Percentiles rank a stretch among this genome's conserved stretches.
Evolutionary conservation across 1,140 invertebrate species (phyloP).

Genomic region (Neomicropteryx cornuta): DNA sequence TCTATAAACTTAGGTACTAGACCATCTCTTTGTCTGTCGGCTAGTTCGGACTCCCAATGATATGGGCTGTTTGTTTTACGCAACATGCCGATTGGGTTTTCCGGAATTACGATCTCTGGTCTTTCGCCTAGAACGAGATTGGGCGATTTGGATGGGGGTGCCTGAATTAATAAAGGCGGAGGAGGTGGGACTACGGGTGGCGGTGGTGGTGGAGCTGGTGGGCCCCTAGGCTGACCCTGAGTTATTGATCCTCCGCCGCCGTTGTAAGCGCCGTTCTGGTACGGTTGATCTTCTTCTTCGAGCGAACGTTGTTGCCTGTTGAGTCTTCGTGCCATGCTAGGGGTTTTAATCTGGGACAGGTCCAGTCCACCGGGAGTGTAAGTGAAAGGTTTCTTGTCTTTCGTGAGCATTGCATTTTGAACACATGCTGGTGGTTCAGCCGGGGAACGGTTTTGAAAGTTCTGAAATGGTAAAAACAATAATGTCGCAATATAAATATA

Average conservation of each 20-base stretch:
- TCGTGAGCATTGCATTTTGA: constrained; percentile 88
- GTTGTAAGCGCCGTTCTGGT: constrained; percentile 17
- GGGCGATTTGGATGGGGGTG: constrained; percentile 33
- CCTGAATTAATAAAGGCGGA: constrained; percentile 22
- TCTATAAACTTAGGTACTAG: constrained; percentile 33
- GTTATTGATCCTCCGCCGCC: constrained; percentile 35
- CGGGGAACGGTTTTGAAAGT: too few species aligned
- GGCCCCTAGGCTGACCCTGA: constrained; percentile 37
- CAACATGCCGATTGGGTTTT: constrained; percentile 51
- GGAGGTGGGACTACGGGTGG: constrained; percentile 19
- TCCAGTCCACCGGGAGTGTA: constrained; percentile 88
- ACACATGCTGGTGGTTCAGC: constrained; percentile 75
- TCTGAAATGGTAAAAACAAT: too few species aligned
- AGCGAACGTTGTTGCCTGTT: constrained; percentile 41
- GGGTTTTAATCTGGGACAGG: constrained; percentile 79
- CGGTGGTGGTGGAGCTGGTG: constrained; percentile 44
- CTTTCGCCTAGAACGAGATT: constrained; percentile 34
- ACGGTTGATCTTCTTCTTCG: constrained; percentile 42
- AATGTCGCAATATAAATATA: too few species aligned
- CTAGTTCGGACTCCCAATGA: constrained; percentile 37
- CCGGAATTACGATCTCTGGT: constrained; percentile 56
- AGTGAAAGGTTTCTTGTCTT: constrained; percentile 92
- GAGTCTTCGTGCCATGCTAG: constrained; percentile 75
- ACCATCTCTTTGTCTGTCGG: constrained; percentile 26
- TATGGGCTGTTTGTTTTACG: constrained; percentile 40